A percentile compares a stretch with the other conserved stretches of the same genome.
Conservation (phyloP, 2,888 invertebrate species). For the Pachydiplax longipennis region DNA sequence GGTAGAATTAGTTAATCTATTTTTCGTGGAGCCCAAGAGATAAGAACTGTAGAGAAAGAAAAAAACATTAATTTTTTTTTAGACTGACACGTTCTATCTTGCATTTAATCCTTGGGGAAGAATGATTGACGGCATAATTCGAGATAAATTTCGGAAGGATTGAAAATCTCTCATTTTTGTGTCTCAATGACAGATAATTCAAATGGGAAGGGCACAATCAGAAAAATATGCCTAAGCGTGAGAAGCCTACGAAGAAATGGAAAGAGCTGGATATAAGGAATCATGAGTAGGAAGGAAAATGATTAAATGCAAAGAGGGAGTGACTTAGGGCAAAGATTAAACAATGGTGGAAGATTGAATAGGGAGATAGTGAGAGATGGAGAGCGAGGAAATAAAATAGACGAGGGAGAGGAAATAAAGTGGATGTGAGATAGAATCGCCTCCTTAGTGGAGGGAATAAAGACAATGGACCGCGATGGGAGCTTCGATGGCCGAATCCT, state of each 20-base stretch:
- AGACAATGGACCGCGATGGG: not conserved
- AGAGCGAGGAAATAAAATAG: not conserved
- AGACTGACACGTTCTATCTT: too few species aligned
- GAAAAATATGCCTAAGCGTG: too few species aligned
- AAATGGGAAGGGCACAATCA: not conserved
- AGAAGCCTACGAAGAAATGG: not conserved
- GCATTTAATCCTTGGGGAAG: too few species aligned
- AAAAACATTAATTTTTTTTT: too few species aligned
- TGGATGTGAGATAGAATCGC: not conserved
- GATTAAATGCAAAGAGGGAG: not conserved
- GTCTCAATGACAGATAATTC: not conserved
- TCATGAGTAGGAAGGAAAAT: not conserved
- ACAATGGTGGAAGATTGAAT: not conserved
- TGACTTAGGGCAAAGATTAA: not conserved
- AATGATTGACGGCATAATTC: too few species aligned
- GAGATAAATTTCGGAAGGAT: not conserved
- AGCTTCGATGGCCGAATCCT: not conserved
- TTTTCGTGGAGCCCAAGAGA: too few species aligned
- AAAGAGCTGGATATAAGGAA: not conserved
- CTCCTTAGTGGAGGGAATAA: not conserved
- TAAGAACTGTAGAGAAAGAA: too few species aligned
- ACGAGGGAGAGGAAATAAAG: not conserved
- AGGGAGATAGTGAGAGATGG: not conserved
- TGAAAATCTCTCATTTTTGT: not conserved
- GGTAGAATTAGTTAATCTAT: too few species aligned